Evolutionary conservation across 2,113 vertebrate species (phyloP), one percentile per base, ranked within the genome.

Genomic region (Garra rufa): DNA sequence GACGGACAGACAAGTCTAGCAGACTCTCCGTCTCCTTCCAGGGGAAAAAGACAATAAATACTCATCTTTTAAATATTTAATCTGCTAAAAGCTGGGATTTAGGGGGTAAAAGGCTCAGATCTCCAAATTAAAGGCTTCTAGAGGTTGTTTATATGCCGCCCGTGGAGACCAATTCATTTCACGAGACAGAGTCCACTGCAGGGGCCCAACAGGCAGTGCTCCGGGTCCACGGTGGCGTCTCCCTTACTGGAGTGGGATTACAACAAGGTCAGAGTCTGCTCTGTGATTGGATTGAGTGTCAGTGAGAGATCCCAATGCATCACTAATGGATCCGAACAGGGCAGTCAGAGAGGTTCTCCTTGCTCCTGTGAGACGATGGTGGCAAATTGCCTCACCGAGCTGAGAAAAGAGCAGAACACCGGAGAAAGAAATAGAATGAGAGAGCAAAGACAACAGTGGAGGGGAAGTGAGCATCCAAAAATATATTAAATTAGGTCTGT

Each of bases 11-110:
- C 73, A 73, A 57, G 14, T 38, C 38, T 70, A 34, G 67, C 52
- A 86, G 74, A 83, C 70, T 38, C 28, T 46, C 28, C 6, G 77
- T 74, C 69, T 85, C 77, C 77, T 80, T 75, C 48, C 57, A 85
- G 77, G 43, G 46, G 55, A 70, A 81, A 85, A 85, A 85, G 86
- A 84, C 87, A 91, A 86, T 89, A 88, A 89, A 90, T 87, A 81
- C 74, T 73, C 77, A 88, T 85, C 88, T 89, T 87, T 89, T 90
- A 90, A 91, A 90, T 91, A 89, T 90, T 90, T 91, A 90, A 90
- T 90, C 87, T 89, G 55, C 84, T 91, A 88, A 90, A 91, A 91
- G 85, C 87, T 91, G 76, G 28, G 55, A 82, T 89, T 91, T 88
- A 87, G 87, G 85, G 63, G 71, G 84, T 85, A 82, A 85, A 80